Evolutionary conservation across 2,113 vertebrate species (phyloP), one percentile per base, ranked within the genome.

Genomic region (Prietella phreatophila): DNA sequence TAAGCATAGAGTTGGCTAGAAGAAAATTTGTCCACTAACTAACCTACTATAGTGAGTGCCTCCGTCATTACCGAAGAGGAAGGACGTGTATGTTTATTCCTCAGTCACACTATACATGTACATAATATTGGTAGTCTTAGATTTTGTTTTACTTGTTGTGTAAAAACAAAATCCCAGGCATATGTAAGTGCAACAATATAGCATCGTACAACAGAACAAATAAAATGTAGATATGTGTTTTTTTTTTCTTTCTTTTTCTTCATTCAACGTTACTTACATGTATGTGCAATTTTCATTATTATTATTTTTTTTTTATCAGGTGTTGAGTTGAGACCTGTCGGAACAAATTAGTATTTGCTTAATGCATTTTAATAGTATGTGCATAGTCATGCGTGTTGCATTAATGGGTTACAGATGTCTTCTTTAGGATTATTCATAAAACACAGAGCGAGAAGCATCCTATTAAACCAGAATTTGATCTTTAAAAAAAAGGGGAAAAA

Each of bases 1-100:
- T 91, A 91, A 93, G 90, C 85, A 63, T 89, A 82, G 27, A 84
- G 91, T 84, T 92, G 73, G 86, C 87, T 53, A 69, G 75, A 91
- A 65, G 42, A 47, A 88, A 90, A 92, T 91, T 93, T 93, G 91
- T 93, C 89, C 83, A 93, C 89, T 94, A 93, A 94, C 93, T 92
- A 92, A 93, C 88, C 89, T 91, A 94, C 89, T 84, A 42, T 88
- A 94, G 91, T 93, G 92, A 93, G 94, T 94, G 93, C 94, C 95
- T 95, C 93, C 88, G 83, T 87, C 65, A 79, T 87, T 84, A 82
- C 79, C 33, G 83, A 84, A 93, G 92, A 93, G 86, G 90, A 85
- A 75, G 81, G 73, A 61, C 36, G 75, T 86, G 87, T 86, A 84
- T 83, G 80, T 53, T 58, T 88, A 47, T 83, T 87, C 78, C 78